A percentile compares a stretch with the other conserved stretches of the same genome.
Evolutionary conservation across 2,113 vertebrate species (phyloP).

Genomic region (Chionodraco myersi): DNA sequence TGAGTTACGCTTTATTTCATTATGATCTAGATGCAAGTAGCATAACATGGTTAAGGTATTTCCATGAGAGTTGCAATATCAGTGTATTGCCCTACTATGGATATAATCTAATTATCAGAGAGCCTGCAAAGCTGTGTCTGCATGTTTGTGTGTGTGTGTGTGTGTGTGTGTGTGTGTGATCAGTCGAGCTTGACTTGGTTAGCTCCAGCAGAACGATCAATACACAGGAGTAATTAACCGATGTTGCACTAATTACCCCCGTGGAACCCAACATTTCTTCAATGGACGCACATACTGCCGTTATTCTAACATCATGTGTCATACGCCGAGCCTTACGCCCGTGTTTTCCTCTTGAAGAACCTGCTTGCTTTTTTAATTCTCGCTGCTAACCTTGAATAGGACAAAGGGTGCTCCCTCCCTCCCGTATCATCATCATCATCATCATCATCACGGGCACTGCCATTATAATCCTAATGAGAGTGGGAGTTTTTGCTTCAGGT

Average conservation of each 20-base stretch:
- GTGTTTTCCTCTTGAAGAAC: constrained; percentile 5
- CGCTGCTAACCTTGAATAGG: constrained; percentile 81
- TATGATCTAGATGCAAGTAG: constrained; percentile 12
- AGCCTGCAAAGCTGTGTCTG: constrained; percentile 20
- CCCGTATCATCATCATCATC: constrained; percentile 65
- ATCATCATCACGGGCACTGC: constrained; percentile 59
- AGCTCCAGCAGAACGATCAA: constrained; percentile 70
- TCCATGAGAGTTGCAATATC: constrained; percentile 8
- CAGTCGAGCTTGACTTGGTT: constrained; percentile 65
- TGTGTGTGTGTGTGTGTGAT: constrained; percentile 49
- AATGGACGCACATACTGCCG: constrained; percentile 18
- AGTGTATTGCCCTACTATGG: constrained; percentile 14
- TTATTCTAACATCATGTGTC: neutral
- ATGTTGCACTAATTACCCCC: constrained; percentile 78
- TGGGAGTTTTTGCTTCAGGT: constrained; percentile 81
- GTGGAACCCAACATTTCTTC: constrained; percentile 74
- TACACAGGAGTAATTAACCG: constrained; percentile 77
- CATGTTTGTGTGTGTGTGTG: constrained; percentile 21
- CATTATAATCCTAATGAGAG: constrained; percentile 82
- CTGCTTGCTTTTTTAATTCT: constrained; percentile 23
- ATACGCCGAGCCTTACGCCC: neutral
- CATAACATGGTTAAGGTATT: constrained; percentile 40
- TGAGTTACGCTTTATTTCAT: constrained; percentile 22
- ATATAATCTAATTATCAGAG: constrained; percentile 33
- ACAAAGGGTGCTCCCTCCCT: constrained; percentile 73